Conservation (phyloP, 1,140 invertebrate species). For the Gonioctena quinquepunctata region DNA sequence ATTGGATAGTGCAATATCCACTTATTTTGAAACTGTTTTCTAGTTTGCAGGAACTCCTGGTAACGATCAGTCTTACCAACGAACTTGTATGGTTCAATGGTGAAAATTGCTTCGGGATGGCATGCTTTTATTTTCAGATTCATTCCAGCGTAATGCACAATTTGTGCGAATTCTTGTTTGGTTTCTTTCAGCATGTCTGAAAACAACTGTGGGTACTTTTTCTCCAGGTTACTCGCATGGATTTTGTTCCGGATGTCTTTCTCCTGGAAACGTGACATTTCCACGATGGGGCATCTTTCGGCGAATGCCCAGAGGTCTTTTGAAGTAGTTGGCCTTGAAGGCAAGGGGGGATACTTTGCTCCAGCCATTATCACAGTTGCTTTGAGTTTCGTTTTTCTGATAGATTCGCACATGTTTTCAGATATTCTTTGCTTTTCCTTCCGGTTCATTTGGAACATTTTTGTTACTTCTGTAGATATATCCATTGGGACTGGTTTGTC, state of each 20-base stretch:
- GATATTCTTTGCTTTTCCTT: constrained; percentile 22
- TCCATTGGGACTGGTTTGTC: constrained; percentile 17
- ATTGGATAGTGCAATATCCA: constrained; percentile 65
- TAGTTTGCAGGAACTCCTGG: constrained; percentile 61
- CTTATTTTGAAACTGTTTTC: constrained; percentile 59
- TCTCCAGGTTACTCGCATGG: constrained; percentile 23
- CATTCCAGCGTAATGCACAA: constrained; percentile 33
- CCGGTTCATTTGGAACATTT: constrained; percentile 16
- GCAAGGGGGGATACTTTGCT: background rate
- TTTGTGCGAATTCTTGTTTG: constrained; percentile 27
- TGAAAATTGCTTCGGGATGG: constrained; percentile 21
- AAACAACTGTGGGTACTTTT: constrained; percentile 25
- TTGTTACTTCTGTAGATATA: constrained; percentile 21
- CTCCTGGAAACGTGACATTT: constrained; percentile 40
- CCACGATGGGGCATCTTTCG: constrained; percentile 27
- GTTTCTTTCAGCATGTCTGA: constrained; percentile 35
- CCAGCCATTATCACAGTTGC: background rate
- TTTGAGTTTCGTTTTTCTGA: constrained; percentile 26
- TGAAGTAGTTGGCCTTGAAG: background rate
- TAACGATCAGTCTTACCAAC: constrained; percentile 63
- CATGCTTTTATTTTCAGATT: constrained; percentile 27
- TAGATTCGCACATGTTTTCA: constrained; percentile 29
- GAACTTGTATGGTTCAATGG: constrained; percentile 56
- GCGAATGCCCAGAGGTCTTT: constrained; percentile 27
- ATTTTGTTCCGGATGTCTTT: constrained; percentile 35